phyloP scores from a whole-genome alignment of 2,113 vertebrate genomes.

The Bungarus multicinctus region DNA sequence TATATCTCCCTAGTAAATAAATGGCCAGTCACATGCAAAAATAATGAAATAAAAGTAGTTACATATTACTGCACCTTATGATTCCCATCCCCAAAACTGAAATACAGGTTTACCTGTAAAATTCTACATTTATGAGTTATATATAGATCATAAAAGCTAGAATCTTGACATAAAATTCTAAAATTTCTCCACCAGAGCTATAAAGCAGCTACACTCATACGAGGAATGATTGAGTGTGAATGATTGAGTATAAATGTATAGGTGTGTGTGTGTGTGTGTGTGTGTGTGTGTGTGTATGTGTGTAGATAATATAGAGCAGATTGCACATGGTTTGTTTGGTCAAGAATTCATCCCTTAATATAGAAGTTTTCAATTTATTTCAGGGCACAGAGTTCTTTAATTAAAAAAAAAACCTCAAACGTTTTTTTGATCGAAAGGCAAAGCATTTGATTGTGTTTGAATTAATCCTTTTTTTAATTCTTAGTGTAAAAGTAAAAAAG shows the following conservation, averaged over 20 bases:
- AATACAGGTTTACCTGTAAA: not conserved
- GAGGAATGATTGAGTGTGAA: not conserved
- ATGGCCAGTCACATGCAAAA: not conserved
- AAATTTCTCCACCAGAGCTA: not conserved
- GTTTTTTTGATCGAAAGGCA: not conserved
- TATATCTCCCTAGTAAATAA: not conserved
- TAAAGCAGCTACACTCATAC: not conserved
- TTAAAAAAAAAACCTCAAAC: not conserved
- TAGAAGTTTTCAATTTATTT: not conserved
- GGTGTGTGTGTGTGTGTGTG: not conserved
- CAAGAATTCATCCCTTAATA: not conserved
- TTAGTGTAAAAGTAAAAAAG: slow-evolving; percentile 7
- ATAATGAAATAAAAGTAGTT: not conserved
- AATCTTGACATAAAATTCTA: not conserved
- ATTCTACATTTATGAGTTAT: not conserved
- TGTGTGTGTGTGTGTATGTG: too few species aligned
- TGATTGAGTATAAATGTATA: not conserved
- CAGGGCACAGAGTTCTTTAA: not conserved
- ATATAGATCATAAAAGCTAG: not conserved
- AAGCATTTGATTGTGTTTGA: not conserved
- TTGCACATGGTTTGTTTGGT: not conserved
- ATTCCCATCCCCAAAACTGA: not conserved
- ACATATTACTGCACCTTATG: not conserved
- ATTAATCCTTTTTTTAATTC: not conserved
- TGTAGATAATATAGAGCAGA: not conserved